Conservation (phyloP, 2,888 invertebrate species). For the Drosophila paramelanica region DNA sequence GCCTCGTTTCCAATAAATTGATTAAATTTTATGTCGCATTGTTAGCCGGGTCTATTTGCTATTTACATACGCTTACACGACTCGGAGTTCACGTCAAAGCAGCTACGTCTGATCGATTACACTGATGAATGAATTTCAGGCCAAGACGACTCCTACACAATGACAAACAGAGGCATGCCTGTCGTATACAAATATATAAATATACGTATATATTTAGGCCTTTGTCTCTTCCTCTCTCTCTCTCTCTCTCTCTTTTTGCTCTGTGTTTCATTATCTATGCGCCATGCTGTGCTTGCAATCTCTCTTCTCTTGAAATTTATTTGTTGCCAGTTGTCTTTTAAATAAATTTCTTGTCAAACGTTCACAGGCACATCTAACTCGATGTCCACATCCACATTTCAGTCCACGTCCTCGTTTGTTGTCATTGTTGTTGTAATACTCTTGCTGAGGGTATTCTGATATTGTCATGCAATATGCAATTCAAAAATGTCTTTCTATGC, state of each 20-base stretch:
- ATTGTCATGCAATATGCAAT: neutral
- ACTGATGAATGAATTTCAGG: constrained; percentile 79
- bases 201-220: constrained; percentile 18
- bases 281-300: constrained; percentile 50
- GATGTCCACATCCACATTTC: constrained; percentile 15
- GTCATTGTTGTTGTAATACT: neutral
- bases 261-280: constrained; percentile 13
- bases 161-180: constrained; percentile 44
- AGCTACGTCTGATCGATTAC: constrained; percentile 75
- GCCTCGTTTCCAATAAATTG: constrained; percentile 74
- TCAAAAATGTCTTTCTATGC: too few relatives aligned
- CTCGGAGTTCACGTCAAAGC: constrained; percentile 39
- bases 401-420: constrained; percentile 20
- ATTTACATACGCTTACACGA: constrained; percentile 64
- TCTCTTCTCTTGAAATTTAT: constrained; percentile 66
- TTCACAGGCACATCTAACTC: constrained; percentile 28
- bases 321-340: constrained; percentile 81
- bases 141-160: constrained; percentile 52
- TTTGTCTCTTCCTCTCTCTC: neutral
- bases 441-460: neutral
- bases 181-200: neutral
- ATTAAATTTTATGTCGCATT: constrained; percentile 78
- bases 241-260: neutral
- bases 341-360: constrained; percentile 81
- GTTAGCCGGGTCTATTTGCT: constrained; percentile 60